Conservation (phyloP, 2,113 vertebrate genomes). For the Embiotoca jacksoni region DNA sequence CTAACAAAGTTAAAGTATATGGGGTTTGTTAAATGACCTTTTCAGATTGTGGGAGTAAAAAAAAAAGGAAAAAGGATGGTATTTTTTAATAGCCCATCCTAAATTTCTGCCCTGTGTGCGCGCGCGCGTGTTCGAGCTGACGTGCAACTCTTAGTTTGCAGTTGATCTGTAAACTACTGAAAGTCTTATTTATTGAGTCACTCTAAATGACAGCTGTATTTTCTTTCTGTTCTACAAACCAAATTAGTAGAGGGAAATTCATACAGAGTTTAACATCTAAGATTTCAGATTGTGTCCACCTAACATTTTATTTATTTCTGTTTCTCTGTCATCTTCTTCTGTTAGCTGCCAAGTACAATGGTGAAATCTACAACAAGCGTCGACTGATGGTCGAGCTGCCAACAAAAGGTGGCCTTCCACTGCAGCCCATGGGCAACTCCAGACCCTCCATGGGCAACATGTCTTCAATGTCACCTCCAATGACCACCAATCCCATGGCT, state of each 20-base stretch:
- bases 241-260: not conserved
- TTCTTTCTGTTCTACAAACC: slow-evolving; percentile 15
- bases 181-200: slow-evolving; percentile 42
- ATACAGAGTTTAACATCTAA: slow-evolving; percentile 10
- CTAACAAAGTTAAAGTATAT: slow-evolving; percentile 36
- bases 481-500: slow-evolving; percentile 73
- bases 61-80: slow-evolving; percentile 10
- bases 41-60: slow-evolving; percentile 38
- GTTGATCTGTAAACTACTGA: slow-evolving; percentile 17
- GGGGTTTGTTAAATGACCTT: slow-evolving; percentile 25
- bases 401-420: slow-evolving; percentile 91
- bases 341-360: slow-evolving; percentile 93
- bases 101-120: slow-evolving; percentile 18
- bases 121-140: not conserved
- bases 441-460: slow-evolving; percentile 77
- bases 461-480: slow-evolving; percentile 61
- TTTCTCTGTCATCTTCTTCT: slow-evolving; percentile 49
- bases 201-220: slow-evolving; percentile 9
- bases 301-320: slow-evolving; percentile 24
- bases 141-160: slow-evolving; percentile 15
- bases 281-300: not conserved
- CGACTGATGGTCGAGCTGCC: slow-evolving; percentile 93
- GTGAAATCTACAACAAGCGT: slow-evolving; percentile 94
- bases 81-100: slow-evolving; percentile 33
- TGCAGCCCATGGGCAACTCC: slow-evolving; percentile 90